Base-by-base conservation (phyloP, 92 coral and sea anemone species). In the Umimayanthus kanabou region DNA sequence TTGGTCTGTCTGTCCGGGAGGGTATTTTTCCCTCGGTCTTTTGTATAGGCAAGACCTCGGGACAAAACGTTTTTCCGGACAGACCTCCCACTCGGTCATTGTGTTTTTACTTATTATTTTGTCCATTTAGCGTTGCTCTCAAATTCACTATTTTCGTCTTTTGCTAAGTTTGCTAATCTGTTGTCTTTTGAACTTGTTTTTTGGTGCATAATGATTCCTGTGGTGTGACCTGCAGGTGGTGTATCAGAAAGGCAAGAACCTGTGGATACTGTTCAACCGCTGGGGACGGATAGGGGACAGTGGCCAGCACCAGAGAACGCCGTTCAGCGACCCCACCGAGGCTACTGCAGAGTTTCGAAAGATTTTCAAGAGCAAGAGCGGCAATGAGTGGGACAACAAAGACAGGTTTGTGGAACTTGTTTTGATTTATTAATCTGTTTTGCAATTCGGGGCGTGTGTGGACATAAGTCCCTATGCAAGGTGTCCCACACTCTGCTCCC, bases 231-330 rank as follows among this genome's bases (percentile, higher is more conserved):
- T 79, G 26, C 90, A 95, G 98, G 93, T 95, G 20, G 90, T 95
- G 26, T 85, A 93, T 79, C 95, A 93, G 81, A 93, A 93, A 84
- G 98, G 93, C 80, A 95, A 95, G 88, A 92, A 93, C n/a, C 91
- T 95, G 55, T 95, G 94, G 95, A 93, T 95, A 39, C 85, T 95
- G 70, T 88, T 95, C 66, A 95, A 93, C 53, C 98, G 98, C 58
- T 95, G 98, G 98, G 98, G 98, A 2, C 93, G 98, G 25, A 90
- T 95, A 4, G 98, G 98, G 37, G 94, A 90, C 87, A 91, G 85
- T 2, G 98, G 98, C 1, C 96, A 95, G 85, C 98, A 95, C 73
- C 98, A 95, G 88, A 89, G 95, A 76, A 95, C 98, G 15, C 98
- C 98, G 1, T 93, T 91, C 82, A 77, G 81, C 57, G 92, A 90